Base-by-base conservation (phyloP, 2,797 vertebrate genomes). In the Anguilla obscura region DNA sequence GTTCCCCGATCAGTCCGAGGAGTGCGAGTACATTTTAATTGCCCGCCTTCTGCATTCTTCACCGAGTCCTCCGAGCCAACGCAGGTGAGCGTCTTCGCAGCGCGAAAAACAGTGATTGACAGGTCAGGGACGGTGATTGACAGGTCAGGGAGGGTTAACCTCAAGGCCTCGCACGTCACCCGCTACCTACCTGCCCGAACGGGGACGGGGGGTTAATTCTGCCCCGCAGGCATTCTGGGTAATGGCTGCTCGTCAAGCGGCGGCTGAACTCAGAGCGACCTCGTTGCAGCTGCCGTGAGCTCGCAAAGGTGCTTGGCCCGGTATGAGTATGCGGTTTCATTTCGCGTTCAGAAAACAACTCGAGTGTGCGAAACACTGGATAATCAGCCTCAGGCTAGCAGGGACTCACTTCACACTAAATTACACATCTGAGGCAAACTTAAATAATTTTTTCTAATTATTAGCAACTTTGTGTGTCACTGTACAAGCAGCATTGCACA, bases 151-250 rank as follows among this genome's bases (percentile, higher is more conserved):
- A 88, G 87, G 91, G 92, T 40, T 96, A 95, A 95, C 95, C 94
- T 87, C 50, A 91, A 87, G 90, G 91, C 90, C 90, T 94, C 94
- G 94, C 95, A 95, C 93, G 93, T 92, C 93, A 93, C 94, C 90
- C 91, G 40, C 40, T 45, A 45, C 91, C 91, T 95, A 95, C 96
- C 95, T 96, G 96, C 94, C 94, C 93, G 95, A 93, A 95, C 95
- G 95, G 92, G 93, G 95, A 94, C 91, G 40, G 93, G 90, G 91
- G 95, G 95, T 96, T 96, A 96, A 96, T 94, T 95, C 95, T 93
- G 91, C 91, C 95, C 92, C 30, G 92, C 86, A 91, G 94, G 95
- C 93, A 18, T 91, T 88, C 71, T 90, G 89, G 91, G 93, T 95
- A 95, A 95, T 95, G 93, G 95, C 94, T 93, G 91, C 94, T 95